These are phyloP conservation scores for Tauraco erythrolophus DNA, from an alignment of 2,113 vertebrate species.

Conservation along the genomic window DNA sequence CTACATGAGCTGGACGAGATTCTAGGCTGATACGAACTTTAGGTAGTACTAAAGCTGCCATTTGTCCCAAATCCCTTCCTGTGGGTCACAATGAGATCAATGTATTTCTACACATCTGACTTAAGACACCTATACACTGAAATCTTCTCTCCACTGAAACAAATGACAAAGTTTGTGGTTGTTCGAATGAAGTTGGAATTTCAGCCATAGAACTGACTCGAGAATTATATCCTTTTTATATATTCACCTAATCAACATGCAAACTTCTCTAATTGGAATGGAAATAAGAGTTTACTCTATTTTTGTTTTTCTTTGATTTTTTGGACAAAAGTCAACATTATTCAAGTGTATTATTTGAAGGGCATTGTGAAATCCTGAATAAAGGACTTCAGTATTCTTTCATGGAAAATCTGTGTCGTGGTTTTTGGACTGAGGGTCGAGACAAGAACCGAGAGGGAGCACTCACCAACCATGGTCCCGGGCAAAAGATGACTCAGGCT, in stretches of 20 bases:
- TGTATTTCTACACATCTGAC: neutral
- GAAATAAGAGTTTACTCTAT: neutral
- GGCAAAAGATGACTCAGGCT: too few relatives aligned
- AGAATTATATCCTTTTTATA: neutral
- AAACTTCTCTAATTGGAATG: neutral
- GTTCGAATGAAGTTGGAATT: neutral
- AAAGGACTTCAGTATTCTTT: neutral
- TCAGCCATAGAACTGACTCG: neutral
- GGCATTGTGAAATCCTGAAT: neutral
- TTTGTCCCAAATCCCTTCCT: neutral
- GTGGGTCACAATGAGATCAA: neutral
- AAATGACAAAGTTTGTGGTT: neutral
- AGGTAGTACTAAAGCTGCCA: neutral
- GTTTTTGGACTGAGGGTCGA: too few relatives aligned
- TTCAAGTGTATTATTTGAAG: neutral
- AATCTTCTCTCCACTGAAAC: neutral
- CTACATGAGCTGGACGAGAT: neutral
- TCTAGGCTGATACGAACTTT: neutral
- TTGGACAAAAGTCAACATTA: neutral
- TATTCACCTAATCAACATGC: neutral
- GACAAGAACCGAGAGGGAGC: too few relatives aligned
- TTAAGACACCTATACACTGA: neutral
- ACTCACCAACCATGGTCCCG: too few relatives aligned
- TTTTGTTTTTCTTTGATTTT: neutral
- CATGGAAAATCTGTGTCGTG: neutral